Conservation (phyloP, 2,888 invertebrate species). For the Glyphotaelius pellucidus region DNA sequence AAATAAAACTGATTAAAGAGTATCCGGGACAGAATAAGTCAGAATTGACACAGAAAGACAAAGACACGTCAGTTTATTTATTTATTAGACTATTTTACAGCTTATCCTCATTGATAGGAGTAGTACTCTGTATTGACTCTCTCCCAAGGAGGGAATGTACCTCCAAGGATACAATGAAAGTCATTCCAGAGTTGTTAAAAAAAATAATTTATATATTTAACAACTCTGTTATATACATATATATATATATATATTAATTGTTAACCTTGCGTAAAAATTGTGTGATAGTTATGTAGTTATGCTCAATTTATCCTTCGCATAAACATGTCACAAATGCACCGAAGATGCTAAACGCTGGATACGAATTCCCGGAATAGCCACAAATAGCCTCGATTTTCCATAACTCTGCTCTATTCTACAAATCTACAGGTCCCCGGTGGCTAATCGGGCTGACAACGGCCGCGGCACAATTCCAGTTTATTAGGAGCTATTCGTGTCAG, state of each 20-base stretch:
- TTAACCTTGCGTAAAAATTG: background rate
- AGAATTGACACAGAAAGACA: background rate
- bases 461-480: constrained; percentile 3
- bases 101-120: background rate
- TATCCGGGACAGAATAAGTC: background rate
- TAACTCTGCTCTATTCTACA: background rate
- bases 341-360: background rate
- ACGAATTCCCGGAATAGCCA: background rate
- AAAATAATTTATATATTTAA: too few relatives aligned
- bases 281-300: background rate
- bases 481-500: background rate
- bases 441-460: background rate
- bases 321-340: background rate
- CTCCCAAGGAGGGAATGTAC: background rate
- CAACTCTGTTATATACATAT: too few relatives aligned
- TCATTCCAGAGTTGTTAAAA: background rate
- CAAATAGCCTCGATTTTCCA: background rate
- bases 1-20: background rate
- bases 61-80: too few relatives aligned
- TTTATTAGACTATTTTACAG: background rate
- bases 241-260: too few relatives aligned
- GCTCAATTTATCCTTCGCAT: background rate
- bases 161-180: too few relatives aligned
- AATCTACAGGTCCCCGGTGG: background rate
- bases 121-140: too few relatives aligned